Base-by-base conservation (phyloP, 2,797 vertebrate species). In the Arrhamphus sclerolepis region DNA sequence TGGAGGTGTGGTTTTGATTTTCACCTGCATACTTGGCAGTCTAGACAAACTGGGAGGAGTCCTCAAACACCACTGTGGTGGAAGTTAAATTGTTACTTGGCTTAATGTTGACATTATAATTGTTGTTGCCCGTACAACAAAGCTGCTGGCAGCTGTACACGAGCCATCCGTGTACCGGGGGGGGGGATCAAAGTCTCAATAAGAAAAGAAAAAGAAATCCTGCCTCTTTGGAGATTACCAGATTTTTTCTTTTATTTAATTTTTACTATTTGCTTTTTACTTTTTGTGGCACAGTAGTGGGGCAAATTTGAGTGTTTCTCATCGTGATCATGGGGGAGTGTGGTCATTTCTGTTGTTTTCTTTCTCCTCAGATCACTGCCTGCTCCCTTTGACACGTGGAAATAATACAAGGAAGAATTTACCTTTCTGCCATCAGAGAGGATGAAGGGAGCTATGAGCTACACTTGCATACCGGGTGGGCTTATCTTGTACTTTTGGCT, bases 11-110 rank as follows among this genome's bases (percentile, higher is more conserved):
- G 56, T 84, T 83, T 86, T 84, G 77, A 81, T 80, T 86, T 83
- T 86, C 72, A 83, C 75, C 76, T 82, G 67, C 80, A 83, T 85
- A 72, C 80, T 82, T 90, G 78, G 78, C 78, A 59, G 79, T 81
- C 81, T 78, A 83, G 69, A 84, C 75, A 5, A 62, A 31, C 53
- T 68, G 61, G 78, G 66, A 75, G 77, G 74, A 66, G 70, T 26
- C 20, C 26, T 17, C 24, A 14, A 53, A 78, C 56, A 72, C 49
- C 66, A 39, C 70, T 51, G 53, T n/a, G 1, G 46, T 56, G 57
- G 29, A 71, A 53, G 65, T 75, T 68, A 54, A 70, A 77, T 49
- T 52, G 67, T 76, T 72, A 61, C 56, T 60, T 41, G 47, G 52
- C 22, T 49, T 57, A 42, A 67, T 62, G 57, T 64, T 66, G 59